Evolutionary conservation across 2,113 vertebrate species (phyloP).

Genomic region (Syrmaticus mikado): DNA sequence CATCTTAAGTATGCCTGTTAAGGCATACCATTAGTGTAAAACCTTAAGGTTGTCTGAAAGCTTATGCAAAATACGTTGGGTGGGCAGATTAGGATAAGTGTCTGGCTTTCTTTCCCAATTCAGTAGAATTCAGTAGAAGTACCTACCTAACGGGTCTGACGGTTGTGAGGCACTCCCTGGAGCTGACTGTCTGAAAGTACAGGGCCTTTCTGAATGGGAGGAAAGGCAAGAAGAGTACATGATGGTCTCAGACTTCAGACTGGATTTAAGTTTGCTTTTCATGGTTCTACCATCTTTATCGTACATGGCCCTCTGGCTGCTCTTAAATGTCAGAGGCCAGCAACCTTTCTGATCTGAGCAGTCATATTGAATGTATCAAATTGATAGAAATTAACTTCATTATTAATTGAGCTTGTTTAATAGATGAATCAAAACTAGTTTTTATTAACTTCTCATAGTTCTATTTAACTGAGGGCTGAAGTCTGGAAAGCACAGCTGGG

Average conservation of each 20-base stretch:
- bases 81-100: background rate
- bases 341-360: background rate
- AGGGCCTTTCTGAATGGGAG: background rate
- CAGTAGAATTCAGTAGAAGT: fast-evolving
- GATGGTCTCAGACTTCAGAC: background rate
- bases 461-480: fast-evolving
- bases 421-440: background rate
- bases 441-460: background rate
- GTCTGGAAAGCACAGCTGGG: fast-evolving
- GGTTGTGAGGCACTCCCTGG: background rate
- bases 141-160: background rate
- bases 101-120: background rate
- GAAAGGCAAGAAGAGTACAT: background rate
- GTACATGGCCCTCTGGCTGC: background rate
- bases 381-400: background rate
- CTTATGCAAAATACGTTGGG: background rate
- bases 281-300: background rate
- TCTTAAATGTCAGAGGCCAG: background rate
- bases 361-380: background rate
- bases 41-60: background rate
- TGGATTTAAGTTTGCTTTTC: background rate
- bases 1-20: background rate
- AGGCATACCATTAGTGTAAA: background rate
- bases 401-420: background rate
- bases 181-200: background rate